Evolutionary conservation across 1,140 invertebrate genomes (phyloP), one percentile per base, ranked within the genome.

Genomic region (Tyrophagus putrescentiae): DNA sequence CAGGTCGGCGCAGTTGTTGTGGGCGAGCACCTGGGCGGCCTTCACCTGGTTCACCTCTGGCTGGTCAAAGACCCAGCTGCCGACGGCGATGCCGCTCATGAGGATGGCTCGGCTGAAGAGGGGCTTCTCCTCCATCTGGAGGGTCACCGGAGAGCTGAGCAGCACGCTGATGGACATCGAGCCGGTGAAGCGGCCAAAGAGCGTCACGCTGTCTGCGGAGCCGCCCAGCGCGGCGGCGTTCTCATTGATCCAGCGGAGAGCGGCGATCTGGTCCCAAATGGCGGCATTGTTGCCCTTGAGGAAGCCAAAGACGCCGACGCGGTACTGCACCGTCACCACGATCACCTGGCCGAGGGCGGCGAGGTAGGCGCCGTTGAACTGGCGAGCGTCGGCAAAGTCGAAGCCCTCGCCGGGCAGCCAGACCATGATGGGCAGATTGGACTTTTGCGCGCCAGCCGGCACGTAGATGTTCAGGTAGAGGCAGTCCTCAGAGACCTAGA

Each of bases 161-260:
- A 68, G 60, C 16, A 65, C 50, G 9, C 65, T 63, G 21, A 67
- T 65, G 29, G 66, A 65, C 64, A 69, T 68, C 13, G 68, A 32
- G 16, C 69, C 69, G 21, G 66, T 57, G 41, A 68, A 67, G 13
- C 66, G 44, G 0, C 92, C 92, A 70, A 88, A 88, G 6, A 96
- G 76, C 16, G 86, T 87, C 0, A 97, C 81, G 60, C 86, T 84
- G 18, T 82, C 75, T 0, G 82, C 74, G 65, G 91, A 82, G 0
- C 92, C 93, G 18, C 86, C 85, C 69, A 97, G 97, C 41, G 74
- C 69, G 59, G 82, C 78, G 13, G 93, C 91, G 69, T 92, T 91
- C 42, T 80, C 80, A 68, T 85, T 81, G 0, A 95, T 79, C 86
- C 86, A 92, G 64, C 80, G 78, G 28, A 93, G 70, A 0, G 88